These are phyloP conservation scores for Metacarcinus magister DNA, from an alignment of 2,888 invertebrate genomes.

Conservation along the genomic window DNA sequence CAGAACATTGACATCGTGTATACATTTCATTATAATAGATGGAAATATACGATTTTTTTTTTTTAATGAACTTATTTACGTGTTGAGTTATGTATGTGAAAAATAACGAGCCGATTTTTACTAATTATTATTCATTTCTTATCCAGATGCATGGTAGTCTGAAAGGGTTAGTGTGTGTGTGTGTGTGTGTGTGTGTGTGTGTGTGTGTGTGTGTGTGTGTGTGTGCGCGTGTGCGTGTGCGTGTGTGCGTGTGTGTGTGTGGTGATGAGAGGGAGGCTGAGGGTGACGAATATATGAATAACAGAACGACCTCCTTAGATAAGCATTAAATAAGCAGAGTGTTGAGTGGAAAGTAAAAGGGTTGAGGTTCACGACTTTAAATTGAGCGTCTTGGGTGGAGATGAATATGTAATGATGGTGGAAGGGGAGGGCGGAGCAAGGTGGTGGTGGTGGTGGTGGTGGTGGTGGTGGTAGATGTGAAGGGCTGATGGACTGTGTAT, in stretches of 20 bases:
- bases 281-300: not conserved
- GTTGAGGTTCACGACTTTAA: not conserved
- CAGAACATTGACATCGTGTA: no score
- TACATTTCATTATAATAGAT: no score
- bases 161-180: no score
- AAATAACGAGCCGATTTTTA: no score
- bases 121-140: no score
- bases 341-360: not conserved
- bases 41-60: no score
- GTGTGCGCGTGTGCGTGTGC: no score
- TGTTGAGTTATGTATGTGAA: no score
- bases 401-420: not conserved
- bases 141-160: no score
- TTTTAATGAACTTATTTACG: no score
- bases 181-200: no score
- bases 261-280: not conserved
- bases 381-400: not conserved
- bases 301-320: not conserved
- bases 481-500: not conserved
- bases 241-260: not conserved
- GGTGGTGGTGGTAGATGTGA: not conserved
- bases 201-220: no score
- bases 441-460: not conserved
- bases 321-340: not conserved
- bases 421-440: not conserved